These are phyloP conservation scores for Eunapius fragilis DNA, from an alignment of 37 sponge, comb jelly and placozoan genomes.

Conservation along the genomic window DNA sequence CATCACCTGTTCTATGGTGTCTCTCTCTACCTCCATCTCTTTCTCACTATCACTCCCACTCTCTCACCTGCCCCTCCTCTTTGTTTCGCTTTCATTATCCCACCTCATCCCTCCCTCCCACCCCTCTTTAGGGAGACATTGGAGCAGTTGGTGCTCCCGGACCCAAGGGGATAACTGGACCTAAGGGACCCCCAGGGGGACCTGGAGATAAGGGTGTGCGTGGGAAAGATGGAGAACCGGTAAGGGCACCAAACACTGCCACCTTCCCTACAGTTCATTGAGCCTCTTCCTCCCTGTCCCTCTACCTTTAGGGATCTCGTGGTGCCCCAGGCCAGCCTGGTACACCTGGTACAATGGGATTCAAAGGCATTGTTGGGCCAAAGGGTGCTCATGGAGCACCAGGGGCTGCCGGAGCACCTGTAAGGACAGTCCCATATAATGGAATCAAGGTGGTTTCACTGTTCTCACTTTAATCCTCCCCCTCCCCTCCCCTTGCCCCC, in stretches of 20 bases:
- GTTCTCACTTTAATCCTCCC: neutral
- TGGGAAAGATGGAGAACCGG: constrained; percentile 27
- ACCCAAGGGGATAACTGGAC: constrained; percentile 26
- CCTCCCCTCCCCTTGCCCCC: neutral
- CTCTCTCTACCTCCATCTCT: no score
- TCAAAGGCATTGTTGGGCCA: constrained; percentile 9
- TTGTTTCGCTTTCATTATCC: neutral
- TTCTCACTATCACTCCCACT: neutral
- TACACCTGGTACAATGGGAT: constrained; percentile 27
- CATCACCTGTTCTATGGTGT: neutral
- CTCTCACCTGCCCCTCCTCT: neutral
- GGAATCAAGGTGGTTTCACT: neutral
- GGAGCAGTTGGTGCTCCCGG: neutral
- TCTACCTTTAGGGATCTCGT: constrained; percentile 2
- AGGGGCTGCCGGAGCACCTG: constrained; percentile 40
- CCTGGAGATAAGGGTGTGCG: constrained; percentile 11
- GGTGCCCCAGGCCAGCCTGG: constrained; percentile 29
- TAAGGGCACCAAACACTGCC: constrained; percentile 7
- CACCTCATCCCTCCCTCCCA: neutral
- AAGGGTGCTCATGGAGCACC: constrained; percentile 25
- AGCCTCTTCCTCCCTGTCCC: neutral
- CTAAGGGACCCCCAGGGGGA: constrained; percentile 21
- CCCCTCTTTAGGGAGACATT: neutral
- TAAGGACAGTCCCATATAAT: neutral
- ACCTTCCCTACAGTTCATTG: neutral